These are phyloP conservation scores for Perdita meconis DNA, from an alignment of 2,888 invertebrate genomes.

Conservation along the genomic window DNA sequence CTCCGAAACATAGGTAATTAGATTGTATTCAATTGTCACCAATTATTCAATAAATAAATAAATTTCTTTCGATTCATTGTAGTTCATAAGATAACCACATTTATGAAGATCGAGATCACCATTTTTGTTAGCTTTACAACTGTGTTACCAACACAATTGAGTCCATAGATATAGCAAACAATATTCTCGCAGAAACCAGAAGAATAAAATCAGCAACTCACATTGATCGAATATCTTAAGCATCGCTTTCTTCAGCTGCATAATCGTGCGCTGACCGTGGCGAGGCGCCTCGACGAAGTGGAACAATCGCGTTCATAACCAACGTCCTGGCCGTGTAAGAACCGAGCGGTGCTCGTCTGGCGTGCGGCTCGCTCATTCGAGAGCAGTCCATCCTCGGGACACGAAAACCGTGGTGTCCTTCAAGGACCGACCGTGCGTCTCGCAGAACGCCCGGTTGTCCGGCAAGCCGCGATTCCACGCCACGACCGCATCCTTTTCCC, in stretches of 20 bases:
- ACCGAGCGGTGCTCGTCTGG: slow-evolving; percentile 49
- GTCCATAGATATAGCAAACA: too few species aligned
- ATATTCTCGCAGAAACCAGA: too few species aligned
- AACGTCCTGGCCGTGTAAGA: slow-evolving; percentile 32
- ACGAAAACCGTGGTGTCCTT: slow-evolving; percentile 61
- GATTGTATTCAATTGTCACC: too few species aligned
- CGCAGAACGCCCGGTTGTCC: slow-evolving; percentile 48
- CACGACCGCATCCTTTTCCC: slow-evolving; percentile 61
- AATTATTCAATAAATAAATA: too few species aligned
- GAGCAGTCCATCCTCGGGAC: slow-evolving; percentile 60
- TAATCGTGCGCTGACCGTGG: slow-evolving; percentile 73
- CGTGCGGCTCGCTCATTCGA: slow-evolving; percentile 38
- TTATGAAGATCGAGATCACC: too few species aligned
- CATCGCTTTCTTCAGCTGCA: slow-evolving; percentile 81
- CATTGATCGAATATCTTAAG: slow-evolving; percentile 81
- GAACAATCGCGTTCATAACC: slow-evolving; percentile 60
- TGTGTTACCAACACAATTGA: too few species aligned
- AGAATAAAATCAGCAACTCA: slow-evolving; percentile 64
- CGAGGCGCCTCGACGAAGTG: slow-evolving; percentile 55
- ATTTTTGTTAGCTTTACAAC: too few species aligned
- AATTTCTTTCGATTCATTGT: too few species aligned
- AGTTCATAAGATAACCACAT: too few species aligned
- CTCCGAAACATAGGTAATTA: too few species aligned
- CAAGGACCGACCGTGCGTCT: slow-evolving; percentile 59
- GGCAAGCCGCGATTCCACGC: slow-evolving; percentile 42